These are phyloP conservation scores for Eulacestoma nigropectus DNA, from an alignment of 2,113 vertebrate species.

Conservation along the genomic window DNA sequence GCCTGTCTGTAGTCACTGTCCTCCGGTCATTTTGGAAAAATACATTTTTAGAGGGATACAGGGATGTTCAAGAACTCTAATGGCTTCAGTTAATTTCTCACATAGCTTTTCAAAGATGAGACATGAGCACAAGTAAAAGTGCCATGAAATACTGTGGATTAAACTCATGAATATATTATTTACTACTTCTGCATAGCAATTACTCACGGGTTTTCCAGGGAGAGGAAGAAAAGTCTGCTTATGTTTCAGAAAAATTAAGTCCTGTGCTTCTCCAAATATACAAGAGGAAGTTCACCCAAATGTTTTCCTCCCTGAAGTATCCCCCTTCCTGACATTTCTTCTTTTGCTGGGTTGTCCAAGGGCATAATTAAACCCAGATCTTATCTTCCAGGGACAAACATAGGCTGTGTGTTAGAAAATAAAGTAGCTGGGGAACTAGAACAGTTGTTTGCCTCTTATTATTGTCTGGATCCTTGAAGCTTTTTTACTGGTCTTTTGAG, in stretches of 20 bases:
- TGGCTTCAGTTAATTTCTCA: background rate
- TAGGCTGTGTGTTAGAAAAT: background rate
- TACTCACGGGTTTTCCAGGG: background rate
- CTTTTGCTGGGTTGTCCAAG: background rate
- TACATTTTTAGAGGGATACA: background rate
- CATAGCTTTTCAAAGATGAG: background rate
- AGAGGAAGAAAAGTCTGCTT: background rate
- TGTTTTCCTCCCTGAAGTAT: background rate
- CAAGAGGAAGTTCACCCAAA: background rate
- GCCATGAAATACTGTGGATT: background rate
- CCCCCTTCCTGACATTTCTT: background rate
- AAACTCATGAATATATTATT: background rate
- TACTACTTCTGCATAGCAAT: background rate
- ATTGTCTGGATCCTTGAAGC: background rate
- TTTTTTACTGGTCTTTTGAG: background rate
- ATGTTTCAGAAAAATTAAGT: background rate
- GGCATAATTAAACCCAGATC: background rate
- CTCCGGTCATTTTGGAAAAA: background rate
- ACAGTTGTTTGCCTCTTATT: background rate
- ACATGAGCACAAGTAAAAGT: background rate
- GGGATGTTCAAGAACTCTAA: background rate
- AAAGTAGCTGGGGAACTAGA: background rate
- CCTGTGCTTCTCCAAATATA: background rate
- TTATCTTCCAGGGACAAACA: background rate
- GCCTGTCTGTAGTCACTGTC: background rate